Evolutionary conservation across 2,113 vertebrate species (phyloP).

Genomic region (Taurulus bubalis): DNA sequence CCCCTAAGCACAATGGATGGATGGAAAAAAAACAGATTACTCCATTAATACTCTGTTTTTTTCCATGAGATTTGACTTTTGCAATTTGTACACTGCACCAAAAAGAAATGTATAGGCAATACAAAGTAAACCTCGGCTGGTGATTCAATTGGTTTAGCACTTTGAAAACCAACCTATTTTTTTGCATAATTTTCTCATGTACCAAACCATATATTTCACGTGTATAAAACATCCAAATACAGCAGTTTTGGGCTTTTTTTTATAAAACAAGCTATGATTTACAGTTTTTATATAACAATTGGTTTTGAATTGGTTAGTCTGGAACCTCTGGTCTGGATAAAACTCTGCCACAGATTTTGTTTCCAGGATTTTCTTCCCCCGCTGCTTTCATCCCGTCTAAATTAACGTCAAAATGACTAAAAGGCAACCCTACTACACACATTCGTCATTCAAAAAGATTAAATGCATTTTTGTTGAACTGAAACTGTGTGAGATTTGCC

Average conservation of each 20-base stretch:
- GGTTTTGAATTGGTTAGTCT: too few relatives aligned
- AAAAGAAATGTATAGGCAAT: not conserved
- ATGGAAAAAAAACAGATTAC: slow-evolving; percentile 51
- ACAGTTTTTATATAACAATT: too few relatives aligned
- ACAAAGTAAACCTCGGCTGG: not conserved
- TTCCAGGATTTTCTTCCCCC: not conserved
- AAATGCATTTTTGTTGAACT: not conserved
- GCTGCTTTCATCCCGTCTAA: not conserved
- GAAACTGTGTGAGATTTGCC: slow-evolving; percentile 55
- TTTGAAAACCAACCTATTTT: too few relatives aligned
- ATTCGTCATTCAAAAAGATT: not conserved
- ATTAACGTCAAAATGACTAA: not conserved
- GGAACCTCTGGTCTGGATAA: not conserved
- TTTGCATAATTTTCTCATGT: too few relatives aligned
- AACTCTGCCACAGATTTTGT: not conserved
- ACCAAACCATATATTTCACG: too few relatives aligned
- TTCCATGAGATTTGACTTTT: slow-evolving; percentile 13
- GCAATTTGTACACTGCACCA: slow-evolving; percentile 11
- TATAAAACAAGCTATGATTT: too few relatives aligned
- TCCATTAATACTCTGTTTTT: slow-evolving; percentile 22
- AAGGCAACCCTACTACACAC: not conserved
- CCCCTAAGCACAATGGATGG: slow-evolving; percentile 8
- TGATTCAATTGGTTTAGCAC: not conserved
- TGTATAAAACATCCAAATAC: too few relatives aligned
- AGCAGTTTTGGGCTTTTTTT: too few relatives aligned